These are phyloP conservation scores for Coccyzus lansbergi DNA, from an alignment of 2,797 vertebrate species.

Conservation along the genomic window DNA sequence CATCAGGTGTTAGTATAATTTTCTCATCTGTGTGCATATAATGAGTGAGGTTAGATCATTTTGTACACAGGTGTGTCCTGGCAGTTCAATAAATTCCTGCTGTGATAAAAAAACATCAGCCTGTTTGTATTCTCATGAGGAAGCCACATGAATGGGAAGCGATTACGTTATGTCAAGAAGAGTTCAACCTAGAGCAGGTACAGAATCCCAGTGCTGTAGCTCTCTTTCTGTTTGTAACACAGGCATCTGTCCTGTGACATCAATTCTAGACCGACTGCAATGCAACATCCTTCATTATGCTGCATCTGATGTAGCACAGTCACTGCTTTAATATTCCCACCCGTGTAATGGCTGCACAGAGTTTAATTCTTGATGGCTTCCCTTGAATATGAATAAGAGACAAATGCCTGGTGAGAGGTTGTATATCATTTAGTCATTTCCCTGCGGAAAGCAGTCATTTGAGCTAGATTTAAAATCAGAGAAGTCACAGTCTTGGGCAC, in stretches of 20 bases:
- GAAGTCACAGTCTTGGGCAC: slow-evolving; percentile 47
- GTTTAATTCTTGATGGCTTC: slow-evolving; percentile 50
- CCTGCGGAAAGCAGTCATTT: slow-evolving; percentile 37
- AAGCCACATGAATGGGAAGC: neutral
- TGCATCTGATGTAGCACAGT: neutral
- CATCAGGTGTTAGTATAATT: neutral
- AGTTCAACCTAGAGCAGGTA: neutral
- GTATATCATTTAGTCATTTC: slow-evolving; percentile 54
- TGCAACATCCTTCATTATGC: slow-evolving; percentile 27
- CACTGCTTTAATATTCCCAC: slow-evolving; percentile 40
- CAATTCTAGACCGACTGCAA: neutral
- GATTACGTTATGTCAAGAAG: neutral
- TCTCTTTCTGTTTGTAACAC: slow-evolving; percentile 32
- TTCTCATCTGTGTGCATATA: neutral
- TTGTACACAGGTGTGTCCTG: neutral
- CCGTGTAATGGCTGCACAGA: slow-evolving; percentile 19
- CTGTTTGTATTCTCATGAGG: neutral
- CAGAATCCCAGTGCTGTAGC: neutral
- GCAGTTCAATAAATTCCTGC: neutral
- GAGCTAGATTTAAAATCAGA: slow-evolving; percentile 61
- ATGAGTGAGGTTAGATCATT: neutral
- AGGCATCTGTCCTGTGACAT: slow-evolving; percentile 21
- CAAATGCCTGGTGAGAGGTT: slow-evolving; percentile 3
- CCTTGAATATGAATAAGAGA: slow-evolving; percentile 17
- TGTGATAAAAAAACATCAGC: neutral